Percentiles rank a stretch among this genome's conserved stretches.
Evolutionary conservation across 2,113 vertebrate species (phyloP).

Genomic region (Silurus meridionalis): DNA sequence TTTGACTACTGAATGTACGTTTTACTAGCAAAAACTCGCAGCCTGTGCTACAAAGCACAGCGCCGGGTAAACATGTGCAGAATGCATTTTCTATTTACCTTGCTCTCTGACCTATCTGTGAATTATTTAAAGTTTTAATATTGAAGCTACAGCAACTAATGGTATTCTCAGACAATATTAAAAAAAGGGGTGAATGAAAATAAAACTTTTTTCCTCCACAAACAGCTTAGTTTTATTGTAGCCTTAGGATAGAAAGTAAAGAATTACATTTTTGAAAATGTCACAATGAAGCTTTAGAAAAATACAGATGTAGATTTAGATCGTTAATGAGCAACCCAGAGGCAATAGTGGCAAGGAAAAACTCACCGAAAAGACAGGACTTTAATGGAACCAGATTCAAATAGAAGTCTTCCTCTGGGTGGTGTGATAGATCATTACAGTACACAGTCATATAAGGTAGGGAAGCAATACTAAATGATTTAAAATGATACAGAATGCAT

Average conservation of each 20-base stretch:
- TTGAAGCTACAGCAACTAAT: conserved; percentile 15
- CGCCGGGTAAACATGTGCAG: not conserved
- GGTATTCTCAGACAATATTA: conserved; percentile 33
- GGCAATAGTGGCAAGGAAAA: not conserved
- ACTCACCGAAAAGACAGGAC: not conserved
- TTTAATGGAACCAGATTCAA: not conserved
- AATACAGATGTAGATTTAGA: not conserved
- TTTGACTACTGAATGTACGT: not conserved
- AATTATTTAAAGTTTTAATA: conserved; percentile 44
- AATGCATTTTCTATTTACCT: conserved; percentile 20
- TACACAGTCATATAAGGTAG: not conserved
- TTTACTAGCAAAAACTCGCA: not conserved
- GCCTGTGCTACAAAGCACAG: not conserved
- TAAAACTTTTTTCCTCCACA: conserved; percentile 10
- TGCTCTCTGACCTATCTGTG: conserved; percentile 27
- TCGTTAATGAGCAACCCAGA: not conserved
- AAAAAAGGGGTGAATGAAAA: conserved; percentile 30
- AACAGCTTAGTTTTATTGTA: conserved; percentile 21
- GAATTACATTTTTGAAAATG: not conserved
- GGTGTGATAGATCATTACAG: not conserved
- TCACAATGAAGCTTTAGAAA: conserved; percentile 1
- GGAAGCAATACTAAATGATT: not conserved
- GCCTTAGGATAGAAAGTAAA: not conserved
- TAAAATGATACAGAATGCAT: not conserved
- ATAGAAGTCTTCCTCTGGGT: not conserved